These are phyloP conservation scores for Phyllotis vaccarum DNA, from an alignment of 2,797 vertebrate genomes.

Conservation along the genomic window DNA sequence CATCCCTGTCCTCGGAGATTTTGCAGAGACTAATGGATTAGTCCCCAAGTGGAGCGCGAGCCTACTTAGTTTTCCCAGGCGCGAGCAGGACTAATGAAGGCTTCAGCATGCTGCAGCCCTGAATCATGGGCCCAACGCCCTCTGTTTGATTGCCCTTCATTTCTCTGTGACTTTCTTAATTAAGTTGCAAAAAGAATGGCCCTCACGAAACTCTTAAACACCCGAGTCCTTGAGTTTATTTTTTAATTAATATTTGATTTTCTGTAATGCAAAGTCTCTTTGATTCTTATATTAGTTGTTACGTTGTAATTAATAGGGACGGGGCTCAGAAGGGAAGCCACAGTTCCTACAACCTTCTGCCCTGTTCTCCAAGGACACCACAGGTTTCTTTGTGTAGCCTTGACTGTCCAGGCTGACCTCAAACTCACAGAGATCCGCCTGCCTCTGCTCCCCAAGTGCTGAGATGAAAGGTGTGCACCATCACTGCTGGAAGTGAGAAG, in stretches of 20 bases:
- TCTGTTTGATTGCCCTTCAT: not conserved
- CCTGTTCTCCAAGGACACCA: not conserved
- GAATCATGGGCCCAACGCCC: not conserved
- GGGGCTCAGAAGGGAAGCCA: not conserved
- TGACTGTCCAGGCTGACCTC: not conserved
- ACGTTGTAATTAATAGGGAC: conserved; percentile 33
- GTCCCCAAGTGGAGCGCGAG: conserved; percentile 46
- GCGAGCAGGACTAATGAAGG: not conserved
- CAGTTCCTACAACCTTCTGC: rapidly evolving
- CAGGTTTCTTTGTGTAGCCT: not conserved
- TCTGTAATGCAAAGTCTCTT: conserved; percentile 37
- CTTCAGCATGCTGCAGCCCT: rapidly evolving
- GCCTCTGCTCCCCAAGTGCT: not conserved
- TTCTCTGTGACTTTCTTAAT: conserved; percentile 59
- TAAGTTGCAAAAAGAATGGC: conserved; percentile 12
- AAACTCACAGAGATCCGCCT: not conserved
- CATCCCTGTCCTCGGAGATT: conserved; percentile 60
- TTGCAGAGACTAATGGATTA: conserved; percentile 71
- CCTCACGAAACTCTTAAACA: conserved; percentile 64
- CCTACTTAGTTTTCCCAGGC: conserved; percentile 65
- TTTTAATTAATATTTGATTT: conserved; percentile 60
- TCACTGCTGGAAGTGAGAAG: not conserved
- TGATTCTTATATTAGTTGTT: conserved; percentile 21
- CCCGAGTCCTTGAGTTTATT: conserved; percentile 13
- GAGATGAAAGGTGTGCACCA: not conserved